Evolutionary conservation across 2,113 vertebrate genomes (phyloP), one percentile per base, ranked within the genome.

Genomic region (Buteo buteo): DNA sequence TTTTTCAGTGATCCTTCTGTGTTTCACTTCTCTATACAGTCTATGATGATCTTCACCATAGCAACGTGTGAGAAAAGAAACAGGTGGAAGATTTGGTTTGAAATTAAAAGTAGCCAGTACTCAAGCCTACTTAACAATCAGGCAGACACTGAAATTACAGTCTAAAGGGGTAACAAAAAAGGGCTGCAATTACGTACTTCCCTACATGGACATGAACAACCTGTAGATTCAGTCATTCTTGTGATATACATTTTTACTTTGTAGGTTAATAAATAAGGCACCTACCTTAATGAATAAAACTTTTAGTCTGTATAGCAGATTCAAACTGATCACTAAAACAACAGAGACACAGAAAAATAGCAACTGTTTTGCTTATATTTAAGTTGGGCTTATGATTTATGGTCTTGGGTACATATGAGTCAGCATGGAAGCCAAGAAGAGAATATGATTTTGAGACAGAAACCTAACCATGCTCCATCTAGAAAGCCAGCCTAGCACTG

Each of bases 1-100:
- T 77, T 66, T 90, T 88, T 88, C 69, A 74, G 5, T 32, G n/a
- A 94, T 96, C 88, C 64, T 84, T 71, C 55, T 50, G 28, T 28
- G n/a, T 32, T 90, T 89, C 65, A 57, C 52, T 79, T 95, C 55
- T 76, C n/a, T 84, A 29, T 78, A 55, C 24, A 49, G 62, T 70
- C 70, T 77, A 5, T 36, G 57, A 92, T 93, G 91, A 96, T 91
- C 94, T 92, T 98, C 87, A 95, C 82, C 67, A 61, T 36, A 70
- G 85, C 72, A 94, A 96, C 10, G 0, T 16, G 31, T 5, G 66
- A 76, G 74, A 85, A 70, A 85, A 94, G 59, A 97, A 81, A 65
- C 52, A 90, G 85, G 90, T 97, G 90, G 82, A 93, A 79, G 45
- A 52, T 82, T 64, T 91, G 40, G 65, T 78, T 94, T 94, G 85